A percentile compares a stretch with the other conserved stretches of the same genome.
Conservation (phyloP, 2,797 vertebrate species). For the Muscicapa striata region DNA sequence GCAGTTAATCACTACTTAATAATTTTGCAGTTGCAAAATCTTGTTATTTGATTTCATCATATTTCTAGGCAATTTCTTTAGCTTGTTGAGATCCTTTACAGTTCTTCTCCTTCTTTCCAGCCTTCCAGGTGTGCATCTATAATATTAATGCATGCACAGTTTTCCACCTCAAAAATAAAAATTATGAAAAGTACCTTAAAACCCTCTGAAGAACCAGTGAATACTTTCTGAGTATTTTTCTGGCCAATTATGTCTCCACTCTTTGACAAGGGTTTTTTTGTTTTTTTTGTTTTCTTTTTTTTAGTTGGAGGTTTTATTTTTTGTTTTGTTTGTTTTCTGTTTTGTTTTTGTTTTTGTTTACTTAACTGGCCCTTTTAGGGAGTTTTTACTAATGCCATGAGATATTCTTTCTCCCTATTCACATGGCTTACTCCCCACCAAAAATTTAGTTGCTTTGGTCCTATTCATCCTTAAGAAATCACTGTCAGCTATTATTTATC, state of each 20-base stretch:
- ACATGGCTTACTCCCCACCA: neutral
- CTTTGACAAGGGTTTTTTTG: neutral
- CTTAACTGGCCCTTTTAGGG: neutral
- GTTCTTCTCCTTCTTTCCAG: neutral
- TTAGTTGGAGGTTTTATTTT: neutral
- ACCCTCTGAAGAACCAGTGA: neutral
- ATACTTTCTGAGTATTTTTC: neutral
- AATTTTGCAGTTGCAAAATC: neutral
- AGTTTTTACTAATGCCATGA: neutral
- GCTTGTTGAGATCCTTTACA: neutral
- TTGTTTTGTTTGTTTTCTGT: neutral
- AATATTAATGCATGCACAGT: neutral
- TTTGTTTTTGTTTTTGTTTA: neutral
- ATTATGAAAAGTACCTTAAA: neutral
- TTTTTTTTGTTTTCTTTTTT: neutral
- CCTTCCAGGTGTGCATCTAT: neutral
- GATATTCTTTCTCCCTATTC: neutral
- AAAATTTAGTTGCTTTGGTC: neutral
- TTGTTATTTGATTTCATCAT: neutral
- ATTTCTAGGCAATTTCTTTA: neutral
- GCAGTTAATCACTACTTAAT: neutral
- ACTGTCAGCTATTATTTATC: neutral
- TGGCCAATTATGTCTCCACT: neutral
- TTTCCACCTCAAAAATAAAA: neutral
- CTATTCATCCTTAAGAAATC: neutral